phyloP scores from a whole-genome alignment of 2,797 vertebrate species.

The Garrulus glandarius region DNA sequence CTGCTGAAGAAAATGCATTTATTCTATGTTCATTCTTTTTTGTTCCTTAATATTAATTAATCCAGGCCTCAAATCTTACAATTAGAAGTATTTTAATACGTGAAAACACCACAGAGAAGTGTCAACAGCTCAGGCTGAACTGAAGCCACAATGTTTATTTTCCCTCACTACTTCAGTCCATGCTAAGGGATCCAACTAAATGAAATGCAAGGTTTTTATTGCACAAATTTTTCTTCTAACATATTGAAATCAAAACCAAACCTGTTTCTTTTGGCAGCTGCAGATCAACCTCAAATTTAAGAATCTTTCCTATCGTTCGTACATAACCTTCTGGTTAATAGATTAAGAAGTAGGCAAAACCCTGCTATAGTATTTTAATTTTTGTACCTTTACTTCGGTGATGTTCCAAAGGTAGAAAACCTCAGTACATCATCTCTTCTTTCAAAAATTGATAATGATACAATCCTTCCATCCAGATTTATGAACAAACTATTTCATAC shows the following conservation, averaged over 20 bases:
- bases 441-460: background rate
- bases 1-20: background rate
- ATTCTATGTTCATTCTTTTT: background rate
- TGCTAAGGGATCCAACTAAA: background rate
- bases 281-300: background rate
- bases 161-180: background rate
- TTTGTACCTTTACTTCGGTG: background rate
- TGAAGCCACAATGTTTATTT: background rate
- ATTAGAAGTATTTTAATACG: background rate
- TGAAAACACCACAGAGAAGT: background rate
- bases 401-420: background rate
- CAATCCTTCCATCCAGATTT: background rate
- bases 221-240: background rate
- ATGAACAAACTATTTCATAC: background rate
- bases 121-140: background rate
- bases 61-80: background rate
- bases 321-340: background rate
- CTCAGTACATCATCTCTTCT: background rate
- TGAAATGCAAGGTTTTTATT: background rate
- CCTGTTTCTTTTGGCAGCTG: background rate
- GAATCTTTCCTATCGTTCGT: background rate
- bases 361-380: background rate
- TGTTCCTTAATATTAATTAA: background rate
- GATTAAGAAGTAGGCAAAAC: background rate
- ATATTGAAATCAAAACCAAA: background rate